These are phyloP conservation scores for Ypsolopha sequella DNA, from an alignment of 2,888 invertebrate species.

Conservation along the genomic window DNA sequence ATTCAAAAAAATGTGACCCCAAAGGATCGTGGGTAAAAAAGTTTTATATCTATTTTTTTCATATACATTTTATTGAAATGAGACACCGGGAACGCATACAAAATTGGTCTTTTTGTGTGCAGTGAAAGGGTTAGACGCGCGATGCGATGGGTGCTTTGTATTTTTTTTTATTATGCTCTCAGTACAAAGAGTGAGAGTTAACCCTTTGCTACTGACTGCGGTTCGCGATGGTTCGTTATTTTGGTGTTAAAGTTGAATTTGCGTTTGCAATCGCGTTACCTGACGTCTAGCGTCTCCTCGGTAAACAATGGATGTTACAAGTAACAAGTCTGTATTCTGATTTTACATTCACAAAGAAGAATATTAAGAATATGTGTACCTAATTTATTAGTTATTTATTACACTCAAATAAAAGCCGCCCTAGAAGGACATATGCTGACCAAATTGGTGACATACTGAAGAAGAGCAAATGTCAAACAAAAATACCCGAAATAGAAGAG, in stretches of 20 bases:
- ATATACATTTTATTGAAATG: slow-evolving; percentile 64
- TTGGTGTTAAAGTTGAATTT: slow-evolving; percentile 56
- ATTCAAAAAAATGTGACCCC: slow-evolving; percentile 63
- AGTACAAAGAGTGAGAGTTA: slow-evolving; percentile 24
- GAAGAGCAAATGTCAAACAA: no score
- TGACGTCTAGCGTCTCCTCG: not conserved
- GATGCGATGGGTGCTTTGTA: slow-evolving; percentile 36
- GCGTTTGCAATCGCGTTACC: slow-evolving; percentile 18
- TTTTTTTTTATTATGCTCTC: slow-evolving; percentile 27
- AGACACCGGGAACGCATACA: slow-evolving; percentile 66
- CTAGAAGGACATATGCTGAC: not conserved
- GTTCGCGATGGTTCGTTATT: slow-evolving; percentile 58
- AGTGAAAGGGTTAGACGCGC: slow-evolving; percentile 49
- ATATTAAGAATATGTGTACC: not conserved
- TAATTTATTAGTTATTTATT: no score
- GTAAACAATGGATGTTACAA: not conserved
- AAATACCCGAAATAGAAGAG: no score
- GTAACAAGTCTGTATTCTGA: not conserved
- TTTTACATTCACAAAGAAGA: no score
- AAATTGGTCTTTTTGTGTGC: slow-evolving; percentile 61
- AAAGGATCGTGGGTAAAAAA: slow-evolving; percentile 65
- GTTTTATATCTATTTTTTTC: slow-evolving; percentile 52
- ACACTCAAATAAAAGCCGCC: no score
- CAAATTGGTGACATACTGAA: no score
- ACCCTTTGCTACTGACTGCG: slow-evolving; percentile 43